phyloP scores from a whole-genome alignment of 2,113 vertebrate genomes.

The Carassius carassius region DNA sequence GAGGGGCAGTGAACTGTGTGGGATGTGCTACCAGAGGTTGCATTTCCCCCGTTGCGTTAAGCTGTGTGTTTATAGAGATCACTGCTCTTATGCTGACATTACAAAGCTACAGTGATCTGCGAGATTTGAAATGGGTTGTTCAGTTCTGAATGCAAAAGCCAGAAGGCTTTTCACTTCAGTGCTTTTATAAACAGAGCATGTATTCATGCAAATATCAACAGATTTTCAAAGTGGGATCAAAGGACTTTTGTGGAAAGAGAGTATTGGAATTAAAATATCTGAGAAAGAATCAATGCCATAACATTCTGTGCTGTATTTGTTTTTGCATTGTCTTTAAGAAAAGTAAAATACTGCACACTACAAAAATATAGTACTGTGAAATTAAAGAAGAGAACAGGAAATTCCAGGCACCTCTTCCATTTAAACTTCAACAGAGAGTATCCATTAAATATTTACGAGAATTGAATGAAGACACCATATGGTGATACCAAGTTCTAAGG shows the following conservation, averaged over 20 bases:
- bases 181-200: slow-evolving; percentile 33
- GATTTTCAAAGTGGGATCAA: slow-evolving; percentile 28
- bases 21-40: slow-evolving; percentile 56
- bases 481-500: slow-evolving; percentile 50
- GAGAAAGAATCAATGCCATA: background rate
- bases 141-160: slow-evolving; percentile 69
- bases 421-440: slow-evolving; percentile 4
- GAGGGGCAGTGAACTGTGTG: slow-evolving; percentile 51
- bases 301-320: background rate
- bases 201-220: slow-evolving; percentile 60
- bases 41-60: slow-evolving; percentile 59
- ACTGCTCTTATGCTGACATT: slow-evolving; percentile 61
- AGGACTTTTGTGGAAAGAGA: background rate
- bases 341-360: background rate
- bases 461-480: slow-evolving; percentile 53
- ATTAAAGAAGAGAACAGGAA: slow-evolving; percentile 21
- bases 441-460: slow-evolving; percentile 59
- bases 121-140: slow-evolving; percentile 73
- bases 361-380: background rate
- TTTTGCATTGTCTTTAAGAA: background rate
- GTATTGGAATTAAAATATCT: background rate
- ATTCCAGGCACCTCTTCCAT: slow-evolving; percentile 6
- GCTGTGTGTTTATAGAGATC: slow-evolving; percentile 53
- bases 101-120: slow-evolving; percentile 67
- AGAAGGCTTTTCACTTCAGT: slow-evolving; percentile 45